These are phyloP conservation scores for Drosophila virilis DNA, from an alignment of 1,140 invertebrate species.

Conservation along the genomic window DNA sequence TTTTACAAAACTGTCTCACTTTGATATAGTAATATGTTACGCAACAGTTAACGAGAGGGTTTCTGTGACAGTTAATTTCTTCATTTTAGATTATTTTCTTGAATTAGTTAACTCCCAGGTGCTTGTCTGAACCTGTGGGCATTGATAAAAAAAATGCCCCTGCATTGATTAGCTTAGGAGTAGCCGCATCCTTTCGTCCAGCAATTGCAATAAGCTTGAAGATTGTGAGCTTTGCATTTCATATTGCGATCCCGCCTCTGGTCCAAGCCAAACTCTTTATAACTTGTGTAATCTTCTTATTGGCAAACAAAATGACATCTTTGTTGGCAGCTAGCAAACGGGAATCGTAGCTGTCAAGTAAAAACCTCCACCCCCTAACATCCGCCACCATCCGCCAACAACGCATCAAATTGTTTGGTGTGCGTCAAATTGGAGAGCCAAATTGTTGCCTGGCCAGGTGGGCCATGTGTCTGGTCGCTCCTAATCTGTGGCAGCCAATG, in stretches of 20 bases:
- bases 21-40: no score
- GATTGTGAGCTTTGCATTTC: slow-evolving; percentile 18
- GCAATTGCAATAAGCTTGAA: slow-evolving; percentile 17
- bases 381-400: not conserved
- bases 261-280: slow-evolving; percentile 1
- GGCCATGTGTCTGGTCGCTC: not conserved
- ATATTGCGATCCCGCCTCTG: not conserved
- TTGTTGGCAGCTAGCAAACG: slow-evolving; percentile 31
- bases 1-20: no score
- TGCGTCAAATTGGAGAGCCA: slow-evolving; percentile 71
- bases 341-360: slow-evolving; percentile 39
- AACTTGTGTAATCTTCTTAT: slow-evolving; percentile 66
- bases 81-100: no score
- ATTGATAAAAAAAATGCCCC: slow-evolving; percentile 9
- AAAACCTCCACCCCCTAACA: not conserved
- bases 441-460: slow-evolving; percentile 62
- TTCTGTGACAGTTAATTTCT: no score
- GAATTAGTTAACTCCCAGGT: no score
- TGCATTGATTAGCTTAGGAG: not conserved
- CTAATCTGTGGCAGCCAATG: slow-evolving; percentile 48
- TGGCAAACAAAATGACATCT: slow-evolving; percentile 64
- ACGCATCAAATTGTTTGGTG: slow-evolving; percentile 66
- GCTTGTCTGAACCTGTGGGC: no score
- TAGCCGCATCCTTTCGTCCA: not conserved
- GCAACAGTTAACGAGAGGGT: no score